Base-by-base conservation (phyloP, 2,113 vertebrate species). In the Gobiocypris rarus region DNA sequence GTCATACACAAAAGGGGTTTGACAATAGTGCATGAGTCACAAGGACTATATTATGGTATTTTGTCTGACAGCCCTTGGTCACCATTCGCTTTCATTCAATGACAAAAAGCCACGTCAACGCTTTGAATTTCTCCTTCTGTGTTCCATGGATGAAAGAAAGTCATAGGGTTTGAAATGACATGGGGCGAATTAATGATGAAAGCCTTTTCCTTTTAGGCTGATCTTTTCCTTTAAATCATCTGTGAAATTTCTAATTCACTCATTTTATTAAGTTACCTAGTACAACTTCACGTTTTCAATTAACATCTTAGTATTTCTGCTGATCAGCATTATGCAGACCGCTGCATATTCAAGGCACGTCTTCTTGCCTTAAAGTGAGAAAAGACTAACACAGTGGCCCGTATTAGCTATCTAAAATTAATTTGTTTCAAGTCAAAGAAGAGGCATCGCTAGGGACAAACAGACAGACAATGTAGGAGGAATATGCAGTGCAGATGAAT, bases 381-480 rank as follows among this genome's bases (percentile, higher is more conserved):
- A 59, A 38, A 59, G 75, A 41, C 75, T 73, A n/a, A 45, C 19
- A 76, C 50, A 78, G 14, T 45, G 76, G 56, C 56, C 38, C 56
- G 19, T 19, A 78, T 78, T 24, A 38, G 38, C 38, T 38, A 78
- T 78, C 11, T 43, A 1, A 78, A 61, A 78, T 43, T 1, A 45
- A 78, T 61, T 78, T 43, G 75, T 78, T 59, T 61, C 34, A 61
- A 78, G 76, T 78, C 13, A 78, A 61, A 78, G n/a, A 78, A 54
- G 34, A 77, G 54, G 11, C 11, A 45, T 61, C 56, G 0, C 38
- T 78, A 38, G 76, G 76, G 76, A 78, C 14, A 43, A 63, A 45
- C 4, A 19, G 34, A 45, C 38, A 43, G 56, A 78, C 56, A 61
- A 61, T 78, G 17, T 45, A 28, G 6, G 56, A 7, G 9, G 14